Evolutionary conservation across 1,140 invertebrate species (phyloP).

Genomic region (Drosophila sturtevanti): DNA sequence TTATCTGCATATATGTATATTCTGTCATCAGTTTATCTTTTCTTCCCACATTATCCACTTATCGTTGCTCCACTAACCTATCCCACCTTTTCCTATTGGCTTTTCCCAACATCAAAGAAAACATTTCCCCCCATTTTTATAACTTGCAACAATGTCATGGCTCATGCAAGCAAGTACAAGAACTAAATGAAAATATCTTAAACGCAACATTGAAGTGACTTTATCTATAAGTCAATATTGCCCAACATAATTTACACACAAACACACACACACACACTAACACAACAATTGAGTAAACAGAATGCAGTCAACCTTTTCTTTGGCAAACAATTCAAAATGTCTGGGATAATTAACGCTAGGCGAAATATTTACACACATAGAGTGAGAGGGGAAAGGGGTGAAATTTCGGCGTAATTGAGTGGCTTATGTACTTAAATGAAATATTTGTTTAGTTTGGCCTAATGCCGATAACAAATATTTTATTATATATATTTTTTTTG

Average conservation of each 20-base stretch:
- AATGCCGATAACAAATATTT: background rate
- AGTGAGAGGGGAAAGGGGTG: slow-evolving; percentile 1
- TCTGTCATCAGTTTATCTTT: background rate
- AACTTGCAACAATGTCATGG: slow-evolving; percentile 60
- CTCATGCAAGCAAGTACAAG: slow-evolving; percentile 13
- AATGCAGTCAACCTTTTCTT: slow-evolving; percentile 74
- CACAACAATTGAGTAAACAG: slow-evolving; percentile 69
- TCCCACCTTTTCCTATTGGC: slow-evolving; percentile 56
- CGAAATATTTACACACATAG: slow-evolving; percentile 27
- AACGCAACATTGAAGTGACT: slow-evolving; percentile 61
- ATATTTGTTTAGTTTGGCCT: slow-evolving; percentile 23
- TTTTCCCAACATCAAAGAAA: slow-evolving; percentile 25
- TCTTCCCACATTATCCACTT: slow-evolving; percentile 13
- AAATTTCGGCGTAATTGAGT: slow-evolving; percentile 77
- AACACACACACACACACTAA: slow-evolving; percentile 16
- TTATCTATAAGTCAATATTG: slow-evolving; percentile 70
- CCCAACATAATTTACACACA: slow-evolving; percentile 75
- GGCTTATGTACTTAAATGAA: slow-evolving; percentile 59
- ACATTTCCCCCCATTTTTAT: background rate
- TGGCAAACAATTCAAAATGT: slow-evolving; percentile 52
- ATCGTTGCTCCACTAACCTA: slow-evolving; percentile 54
- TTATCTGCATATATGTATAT: background rate
- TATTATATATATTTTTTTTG: too few species aligned
- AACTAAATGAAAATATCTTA: slow-evolving; percentile 45
- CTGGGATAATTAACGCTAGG: slow-evolving; percentile 67